Conservation (phyloP, 2,113 vertebrate species). For the Prunella himalayana region DNA sequence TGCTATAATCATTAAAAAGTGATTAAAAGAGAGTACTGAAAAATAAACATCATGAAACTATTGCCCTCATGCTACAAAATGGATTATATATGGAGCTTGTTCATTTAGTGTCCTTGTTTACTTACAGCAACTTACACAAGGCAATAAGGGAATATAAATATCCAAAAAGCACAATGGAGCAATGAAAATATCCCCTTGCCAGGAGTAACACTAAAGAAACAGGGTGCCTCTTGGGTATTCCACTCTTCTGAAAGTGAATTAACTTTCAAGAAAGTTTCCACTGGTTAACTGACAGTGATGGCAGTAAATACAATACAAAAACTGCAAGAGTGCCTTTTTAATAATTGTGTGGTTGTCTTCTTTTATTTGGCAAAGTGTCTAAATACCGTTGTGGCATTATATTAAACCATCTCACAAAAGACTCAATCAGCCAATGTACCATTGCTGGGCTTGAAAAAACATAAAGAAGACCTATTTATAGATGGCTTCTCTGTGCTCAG, state of each 20-base stretch:
- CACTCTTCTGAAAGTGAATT: background rate
- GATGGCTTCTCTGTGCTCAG: background rate
- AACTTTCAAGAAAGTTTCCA: background rate
- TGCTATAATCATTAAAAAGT: background rate
- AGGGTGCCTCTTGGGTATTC: background rate
- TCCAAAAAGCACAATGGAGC: background rate
- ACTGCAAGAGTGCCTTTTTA: background rate
- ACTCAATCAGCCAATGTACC: background rate
- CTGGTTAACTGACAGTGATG: background rate
- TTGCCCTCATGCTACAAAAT: background rate
- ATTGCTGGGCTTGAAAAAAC: background rate
- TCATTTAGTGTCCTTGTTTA: background rate
- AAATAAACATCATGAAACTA: background rate
- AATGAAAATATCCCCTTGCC: background rate
- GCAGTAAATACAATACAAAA: background rate
- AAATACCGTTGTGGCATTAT: background rate
- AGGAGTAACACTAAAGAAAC: background rate
- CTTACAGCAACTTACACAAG: background rate
- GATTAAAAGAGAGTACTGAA: background rate
- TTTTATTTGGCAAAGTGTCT: constrained; percentile 6
- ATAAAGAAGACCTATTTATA: background rate
- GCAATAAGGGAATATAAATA: background rate
- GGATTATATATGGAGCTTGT: background rate
- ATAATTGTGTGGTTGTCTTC: background rate
- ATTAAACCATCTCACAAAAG: background rate